Percentiles rank a stretch among this genome's conserved stretches.
These are phyloP conservation scores for Hoplias malabaricus DNA, from an alignment of 2,113 vertebrate species.

Conservation along the genomic window DNA sequence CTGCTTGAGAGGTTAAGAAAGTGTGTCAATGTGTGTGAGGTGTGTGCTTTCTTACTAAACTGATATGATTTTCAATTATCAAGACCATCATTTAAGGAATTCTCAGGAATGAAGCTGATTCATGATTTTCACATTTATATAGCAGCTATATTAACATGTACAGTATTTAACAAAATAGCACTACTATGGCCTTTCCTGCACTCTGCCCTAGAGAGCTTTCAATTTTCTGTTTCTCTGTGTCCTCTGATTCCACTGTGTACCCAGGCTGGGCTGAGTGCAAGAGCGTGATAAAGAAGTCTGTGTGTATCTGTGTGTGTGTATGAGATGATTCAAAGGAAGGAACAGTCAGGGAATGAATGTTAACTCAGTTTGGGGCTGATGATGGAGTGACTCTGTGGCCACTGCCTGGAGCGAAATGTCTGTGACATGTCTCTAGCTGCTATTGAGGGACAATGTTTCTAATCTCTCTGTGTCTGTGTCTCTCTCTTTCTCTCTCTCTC, in stretches of 20 bases:
- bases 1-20: background rate
- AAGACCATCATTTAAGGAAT: background rate
- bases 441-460: background rate
- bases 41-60: background rate
- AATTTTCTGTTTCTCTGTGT: background rate
- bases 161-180: background rate
- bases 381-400: background rate
- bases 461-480: background rate
- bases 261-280: background rate
- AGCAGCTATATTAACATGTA: background rate
- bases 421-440: background rate
- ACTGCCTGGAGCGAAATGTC: conserved; percentile 12
- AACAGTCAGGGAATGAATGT: conserved; percentile 29
- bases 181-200: background rate
- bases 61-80: background rate
- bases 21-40: background rate
- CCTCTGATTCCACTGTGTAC: background rate
- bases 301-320: background rate
- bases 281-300: conserved; percentile 4
- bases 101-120: background rate
- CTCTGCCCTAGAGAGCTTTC: background rate
- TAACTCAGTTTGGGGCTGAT: conserved; percentile 21
- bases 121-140: background rate
- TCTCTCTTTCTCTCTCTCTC: background rate
- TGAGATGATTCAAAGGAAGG: conserved; percentile 20